phyloP scores from a whole-genome alignment of 2,888 invertebrate genomes.

The Rotaria socialis region DNA sequence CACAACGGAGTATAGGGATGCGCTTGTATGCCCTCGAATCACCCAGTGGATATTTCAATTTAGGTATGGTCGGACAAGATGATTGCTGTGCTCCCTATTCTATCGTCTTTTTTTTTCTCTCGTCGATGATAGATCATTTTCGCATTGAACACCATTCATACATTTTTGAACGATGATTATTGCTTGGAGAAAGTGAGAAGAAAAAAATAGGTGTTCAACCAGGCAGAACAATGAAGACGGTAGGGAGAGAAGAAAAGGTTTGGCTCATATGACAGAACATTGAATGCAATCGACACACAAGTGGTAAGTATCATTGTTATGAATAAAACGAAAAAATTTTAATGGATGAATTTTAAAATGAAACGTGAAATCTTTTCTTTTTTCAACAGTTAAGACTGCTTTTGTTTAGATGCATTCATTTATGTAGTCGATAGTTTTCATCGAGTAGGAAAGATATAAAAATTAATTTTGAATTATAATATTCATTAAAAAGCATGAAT shows the following conservation, averaged over 20 bases:
- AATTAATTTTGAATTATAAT: too few species aligned
- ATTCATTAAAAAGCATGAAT: too few species aligned
- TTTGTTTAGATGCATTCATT: too few species aligned
- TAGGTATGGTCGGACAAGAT: background rate
- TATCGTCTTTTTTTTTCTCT: background rate
- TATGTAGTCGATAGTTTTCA: too few species aligned
- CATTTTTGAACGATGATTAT: background rate
- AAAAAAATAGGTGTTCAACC: background rate
- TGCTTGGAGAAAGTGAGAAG: background rate
- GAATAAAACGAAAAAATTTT: background rate
- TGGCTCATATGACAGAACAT: background rate
- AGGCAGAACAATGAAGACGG: background rate
- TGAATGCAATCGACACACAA: slow-evolving; percentile 5
- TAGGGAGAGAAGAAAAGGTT: background rate
- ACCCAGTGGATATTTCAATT: background rate
- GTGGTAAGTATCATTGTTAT: background rate
- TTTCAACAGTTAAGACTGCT: too few species aligned
- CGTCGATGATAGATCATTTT: slow-evolving; percentile 26
- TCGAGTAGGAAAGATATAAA: too few species aligned
- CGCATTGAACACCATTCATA: background rate
- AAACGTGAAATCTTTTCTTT: too few species aligned
- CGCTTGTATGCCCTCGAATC: background rate
- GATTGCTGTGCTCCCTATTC: background rate
- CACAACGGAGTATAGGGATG: background rate
- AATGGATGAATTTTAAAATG: too few species aligned